A percentile compares a stretch with the other conserved stretches of the same genome.
Evolutionary conservation across 2,113 vertebrate species (phyloP).

Genomic region (Theropithecus gelada): DNA sequence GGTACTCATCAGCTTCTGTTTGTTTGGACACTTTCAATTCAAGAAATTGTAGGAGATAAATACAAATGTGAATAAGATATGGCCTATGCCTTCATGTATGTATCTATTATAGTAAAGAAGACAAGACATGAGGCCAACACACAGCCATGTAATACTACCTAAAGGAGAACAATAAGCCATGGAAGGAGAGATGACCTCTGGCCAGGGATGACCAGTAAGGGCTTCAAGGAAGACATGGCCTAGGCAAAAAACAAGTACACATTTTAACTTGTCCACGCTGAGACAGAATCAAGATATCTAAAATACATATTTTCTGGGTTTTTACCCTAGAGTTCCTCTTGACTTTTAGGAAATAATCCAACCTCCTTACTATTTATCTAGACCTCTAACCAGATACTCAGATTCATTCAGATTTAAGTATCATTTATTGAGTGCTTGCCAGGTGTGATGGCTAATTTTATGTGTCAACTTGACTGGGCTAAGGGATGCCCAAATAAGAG

Average conservation of each 20-base stretch:
- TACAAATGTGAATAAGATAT: neutral
- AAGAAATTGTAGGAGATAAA: neutral
- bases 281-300: neutral
- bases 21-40: neutral
- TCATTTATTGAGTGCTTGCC: neutral
- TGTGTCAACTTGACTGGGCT: neutral
- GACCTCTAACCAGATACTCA: neutral
- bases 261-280: slow-evolving; percentile 2
- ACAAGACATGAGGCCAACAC: neutral
- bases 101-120: neutral
- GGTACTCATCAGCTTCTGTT: neutral
- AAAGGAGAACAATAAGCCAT: neutral
- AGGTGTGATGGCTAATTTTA: neutral
- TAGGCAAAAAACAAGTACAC: neutral
- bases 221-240: neutral
- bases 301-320: neutral
- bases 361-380: neutral
- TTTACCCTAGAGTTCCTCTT: neutral
- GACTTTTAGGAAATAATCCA: neutral
- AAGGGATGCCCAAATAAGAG: neutral
- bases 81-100: neutral
- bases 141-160: neutral
- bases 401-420: slow-evolving; percentile 36
- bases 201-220: neutral
- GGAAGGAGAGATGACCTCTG: neutral